Base-by-base conservation (phyloP, 1,140 invertebrate genomes). In the Euwallacea similis region DNA sequence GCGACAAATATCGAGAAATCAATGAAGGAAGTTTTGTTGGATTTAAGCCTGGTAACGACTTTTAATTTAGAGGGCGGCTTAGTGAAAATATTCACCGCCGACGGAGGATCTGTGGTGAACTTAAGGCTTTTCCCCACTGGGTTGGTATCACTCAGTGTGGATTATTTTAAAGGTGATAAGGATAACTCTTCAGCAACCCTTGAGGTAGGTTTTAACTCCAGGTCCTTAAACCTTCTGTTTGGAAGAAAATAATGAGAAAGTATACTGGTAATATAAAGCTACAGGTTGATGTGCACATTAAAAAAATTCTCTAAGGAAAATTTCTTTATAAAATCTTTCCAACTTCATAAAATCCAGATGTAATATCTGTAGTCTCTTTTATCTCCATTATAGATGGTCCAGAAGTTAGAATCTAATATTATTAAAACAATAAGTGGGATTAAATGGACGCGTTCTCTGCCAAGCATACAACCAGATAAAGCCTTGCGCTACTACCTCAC, bases 71-170 rank as follows among this genome's bases (percentile, higher is more conserved):
- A 89, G 63, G 88, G 88, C 58, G 89, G 90, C 50, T 86, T 88
- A 16, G 82, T 91, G 62, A 85, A 88, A 71, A 77, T 93, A 0
- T 87, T 89, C 67, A 87, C 87, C 33, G 90, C 90, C 66, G 89
- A 90, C 62, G 86, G 85, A 76, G 87, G 88, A 46, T 87, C 86
- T 62, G 84, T 91, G 2, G 85, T 92, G n/a, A 90, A 87, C 11
- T 84, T 91, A 11, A 85, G 91, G 81, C 86, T 90, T 69, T 92
- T 90, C 76, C 83, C 86, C 15, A 87, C 91, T 76, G 91, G 91
- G 46, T 81, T 92, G 47, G 83, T 93, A 54, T 92, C 91, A 33
- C 80, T 93, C 74, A 93, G 92, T 80, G 88, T 93, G 79, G 92
- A 93, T 80, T 93, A 91, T 93, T 88, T 33, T 33, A 33, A 33